These are phyloP conservation scores for Phycodurus eques DNA, from an alignment of 2,113 vertebrate species.

Conservation along the genomic window DNA sequence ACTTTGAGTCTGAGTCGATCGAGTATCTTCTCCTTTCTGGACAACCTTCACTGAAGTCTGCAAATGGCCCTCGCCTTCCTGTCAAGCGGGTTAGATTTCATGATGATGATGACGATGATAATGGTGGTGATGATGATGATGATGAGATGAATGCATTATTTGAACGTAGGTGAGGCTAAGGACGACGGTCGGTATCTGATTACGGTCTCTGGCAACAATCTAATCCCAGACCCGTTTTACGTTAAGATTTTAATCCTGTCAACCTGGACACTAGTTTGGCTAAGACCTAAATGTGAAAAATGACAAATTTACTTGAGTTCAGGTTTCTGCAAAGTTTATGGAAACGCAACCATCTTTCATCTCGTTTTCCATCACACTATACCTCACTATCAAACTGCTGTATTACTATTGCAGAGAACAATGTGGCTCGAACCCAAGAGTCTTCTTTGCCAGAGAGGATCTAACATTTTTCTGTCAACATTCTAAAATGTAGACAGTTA, in stretches of 20 bases:
- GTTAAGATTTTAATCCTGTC: conserved; percentile 75
- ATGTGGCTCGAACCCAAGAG: too few relatives aligned
- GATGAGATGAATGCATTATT: conserved; percentile 12
- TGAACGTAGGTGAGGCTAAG: conserved; percentile 32
- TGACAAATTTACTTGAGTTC: neutral
- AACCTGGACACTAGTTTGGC: conserved; percentile 19
- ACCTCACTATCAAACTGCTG: neutral
- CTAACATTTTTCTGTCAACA: too few relatives aligned
- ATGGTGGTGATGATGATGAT: neutral
- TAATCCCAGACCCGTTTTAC: conserved; percentile 68
- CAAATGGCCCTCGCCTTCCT: conserved; percentile 67
- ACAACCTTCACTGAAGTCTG: conserved; percentile 65
- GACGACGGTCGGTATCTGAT: conserved; percentile 50
- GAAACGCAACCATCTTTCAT: neutral
- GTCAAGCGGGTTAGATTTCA: conserved; percentile 25
- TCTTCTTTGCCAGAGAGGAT: too few relatives aligned
- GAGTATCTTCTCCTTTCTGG: conserved; percentile 69
- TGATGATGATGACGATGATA: neutral
- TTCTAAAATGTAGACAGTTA: too few relatives aligned
- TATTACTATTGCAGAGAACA: too few relatives aligned
- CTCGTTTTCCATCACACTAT: neutral
- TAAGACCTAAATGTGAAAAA: conserved; percentile 16
- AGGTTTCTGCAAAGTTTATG: neutral
- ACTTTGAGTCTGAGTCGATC: conserved; percentile 70
- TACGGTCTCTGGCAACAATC: conserved; percentile 56